These are phyloP conservation scores for Parnassius glacialis DNA, from an alignment of 2,888 invertebrate genomes.

Conservation along the genomic window DNA sequence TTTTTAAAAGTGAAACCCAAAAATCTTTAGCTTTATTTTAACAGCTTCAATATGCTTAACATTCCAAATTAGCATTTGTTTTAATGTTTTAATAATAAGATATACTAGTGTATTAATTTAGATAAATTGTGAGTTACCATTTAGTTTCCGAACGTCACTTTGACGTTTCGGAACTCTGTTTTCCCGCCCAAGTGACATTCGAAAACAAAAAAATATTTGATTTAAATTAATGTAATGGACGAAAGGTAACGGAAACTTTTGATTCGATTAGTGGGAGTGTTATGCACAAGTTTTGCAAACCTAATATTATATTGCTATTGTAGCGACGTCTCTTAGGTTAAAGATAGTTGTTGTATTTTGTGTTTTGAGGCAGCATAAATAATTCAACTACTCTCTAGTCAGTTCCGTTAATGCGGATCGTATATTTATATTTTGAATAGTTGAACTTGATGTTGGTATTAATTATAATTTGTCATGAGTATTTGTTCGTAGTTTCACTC, in stretches of 20 bases:
- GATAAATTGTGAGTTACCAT: constrained; percentile 67
- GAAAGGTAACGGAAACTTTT: constrained; percentile 45
- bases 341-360: constrained; percentile 72
- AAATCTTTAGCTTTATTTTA: constrained; percentile 47
- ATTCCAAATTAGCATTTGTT: constrained; percentile 66
- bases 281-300: constrained; percentile 72
- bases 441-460: constrained; percentile 54
- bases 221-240: constrained; percentile 47
- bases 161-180: constrained; percentile 20
- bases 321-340: constrained; percentile 62
- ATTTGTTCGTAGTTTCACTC: constrained; percentile 63
- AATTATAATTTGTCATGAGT: constrained; percentile 59
- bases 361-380: constrained; percentile 55
- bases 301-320: constrained; percentile 47
- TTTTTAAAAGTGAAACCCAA: constrained; percentile 43
- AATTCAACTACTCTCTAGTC: constrained; percentile 61
- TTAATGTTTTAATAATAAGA: constrained; percentile 58
- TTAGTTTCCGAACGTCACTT: constrained; percentile 39
- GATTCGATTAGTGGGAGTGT: constrained; percentile 41
- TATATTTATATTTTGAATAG: constrained; percentile 40
- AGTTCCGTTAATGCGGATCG: constrained; percentile 37
- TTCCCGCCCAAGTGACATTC: constrained; percentile 32
- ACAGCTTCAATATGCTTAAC: constrained; percentile 65
- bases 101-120: constrained; percentile 61
- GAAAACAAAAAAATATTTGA: constrained; percentile 38